phyloP scores from a whole-genome alignment of 2,888 invertebrate species.

The Zygaena filipendulae region DNA sequence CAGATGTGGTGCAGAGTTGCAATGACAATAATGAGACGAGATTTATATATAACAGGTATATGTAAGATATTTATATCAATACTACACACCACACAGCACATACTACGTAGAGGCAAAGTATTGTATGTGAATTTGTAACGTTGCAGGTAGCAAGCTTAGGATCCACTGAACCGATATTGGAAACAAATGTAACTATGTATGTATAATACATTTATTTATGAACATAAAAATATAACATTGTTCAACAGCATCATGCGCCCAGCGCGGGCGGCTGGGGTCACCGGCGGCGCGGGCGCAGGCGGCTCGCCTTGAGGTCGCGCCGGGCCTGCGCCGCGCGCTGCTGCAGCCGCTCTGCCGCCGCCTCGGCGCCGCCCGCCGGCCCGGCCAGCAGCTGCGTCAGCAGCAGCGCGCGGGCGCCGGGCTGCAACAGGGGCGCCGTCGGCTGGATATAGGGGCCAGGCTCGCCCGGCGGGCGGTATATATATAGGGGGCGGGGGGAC shows the following conservation, averaged over 20 bases:
- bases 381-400: constrained; percentile 27
- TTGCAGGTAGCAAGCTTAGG: no score
- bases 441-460: constrained; percentile 7
- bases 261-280: neutral
- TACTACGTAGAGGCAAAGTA: no score
- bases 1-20: no score
- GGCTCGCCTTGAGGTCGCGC: constrained; percentile 21
- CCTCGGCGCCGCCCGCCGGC: constrained; percentile 7
- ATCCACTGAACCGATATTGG: no score
- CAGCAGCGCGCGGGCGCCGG: constrained; percentile 72
- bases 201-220: no score
- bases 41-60: no score
- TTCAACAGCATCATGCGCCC: constrained; percentile 6
- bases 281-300: constrained; percentile 6
- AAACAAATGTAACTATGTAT: neutral
- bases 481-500: constrained; percentile 11
- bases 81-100: no score
- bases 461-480: constrained; percentile 42
- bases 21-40: no score
- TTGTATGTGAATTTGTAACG: no score
- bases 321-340: constrained; percentile 13
- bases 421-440: constrained; percentile 39
- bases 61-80: no score
- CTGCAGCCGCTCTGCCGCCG: constrained; percentile 6
- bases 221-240: no score